Base-by-base conservation (phyloP, 2,888 invertebrate species). In the Psylliodes chrysocephalus region DNA sequence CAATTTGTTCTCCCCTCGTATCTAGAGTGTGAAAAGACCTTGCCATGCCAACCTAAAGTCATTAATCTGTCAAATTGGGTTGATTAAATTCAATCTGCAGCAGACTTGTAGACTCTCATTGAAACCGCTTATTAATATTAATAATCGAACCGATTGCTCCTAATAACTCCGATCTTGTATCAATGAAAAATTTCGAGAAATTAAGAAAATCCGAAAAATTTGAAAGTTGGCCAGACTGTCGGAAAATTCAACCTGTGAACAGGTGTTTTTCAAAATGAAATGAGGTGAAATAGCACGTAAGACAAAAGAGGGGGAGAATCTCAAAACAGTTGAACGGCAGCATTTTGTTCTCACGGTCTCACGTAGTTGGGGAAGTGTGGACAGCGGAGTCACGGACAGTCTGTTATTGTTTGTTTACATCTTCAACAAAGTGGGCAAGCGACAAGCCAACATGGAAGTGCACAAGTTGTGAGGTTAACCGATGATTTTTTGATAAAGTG, bases 211-310 rank as follows among this genome's bases (percentile, higher is more conserved):
- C 25, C 35, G 18, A 6, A 22, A 40, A 18, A 8, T 57, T 19
- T 10, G 28, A 60, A 53, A 30, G 85, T 86, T 86, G 86, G 85
- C 82, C 79, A 76, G 80, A 84, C 86, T 85, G 85, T 88, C 87
- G 87, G 90, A 89, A 90, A 90, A 88, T 87, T 86, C 84, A 83
- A 83, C 82, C 82, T 85, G 85, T 84, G 87, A 90, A 90, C 91
- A 91, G 91, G 91, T 91, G 91, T 90, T 90, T 88, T 85, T 87
- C 86, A 86, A 89, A n/a, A 88, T 86, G 87, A 87, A 87, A 85
- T 84, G 86, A 85, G 86, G 85, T 84, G 86, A 85, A 83, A 84
- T 84, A 78, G 77, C 75, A 72, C 67, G 72, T 55, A 66, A 66
- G 62, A 64, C 63, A 71, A 59, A 67, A 72, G 73, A 77, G 76